phyloP scores from a whole-genome alignment of 92 coral and sea anemone species.

The Pocillopora meandrina region DNA sequence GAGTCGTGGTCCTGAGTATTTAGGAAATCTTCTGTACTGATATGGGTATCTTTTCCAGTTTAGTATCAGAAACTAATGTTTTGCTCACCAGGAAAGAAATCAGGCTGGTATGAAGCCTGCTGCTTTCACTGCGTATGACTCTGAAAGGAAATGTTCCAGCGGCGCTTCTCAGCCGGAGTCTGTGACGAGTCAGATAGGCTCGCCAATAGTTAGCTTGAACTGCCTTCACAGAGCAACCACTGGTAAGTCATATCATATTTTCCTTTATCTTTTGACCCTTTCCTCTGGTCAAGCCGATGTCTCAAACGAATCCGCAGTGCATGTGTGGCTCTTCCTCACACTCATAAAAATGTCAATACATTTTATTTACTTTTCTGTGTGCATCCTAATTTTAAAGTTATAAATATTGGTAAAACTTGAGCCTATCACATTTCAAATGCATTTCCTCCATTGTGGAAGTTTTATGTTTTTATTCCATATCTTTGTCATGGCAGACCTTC shows the following conservation, averaged over 20 bases:
- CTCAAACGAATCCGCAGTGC: no score
- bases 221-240: neutral
- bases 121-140: neutral
- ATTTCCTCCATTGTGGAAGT: no score
- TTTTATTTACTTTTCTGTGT: no score
- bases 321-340: no score
- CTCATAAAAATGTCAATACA: no score
- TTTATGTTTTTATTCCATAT: neutral
- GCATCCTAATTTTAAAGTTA: no score
- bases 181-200: neutral
- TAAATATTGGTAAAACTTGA: no score
- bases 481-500: no score
- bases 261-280: neutral
- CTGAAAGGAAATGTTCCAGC: neutral
- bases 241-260: conserved; percentile 5
- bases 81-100: neutral
- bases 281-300: no score
- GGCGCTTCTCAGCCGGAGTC: neutral
- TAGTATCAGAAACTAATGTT: neutral
- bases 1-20: no score
- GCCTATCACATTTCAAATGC: no score
- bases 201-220: neutral
- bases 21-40: no score
- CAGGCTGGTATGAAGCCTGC: conserved; percentile 5
- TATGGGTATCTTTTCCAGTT: neutral